Conservation (phyloP, 2,888 invertebrate species). For the Pseudococcus jackbeardsleyi region DNA sequence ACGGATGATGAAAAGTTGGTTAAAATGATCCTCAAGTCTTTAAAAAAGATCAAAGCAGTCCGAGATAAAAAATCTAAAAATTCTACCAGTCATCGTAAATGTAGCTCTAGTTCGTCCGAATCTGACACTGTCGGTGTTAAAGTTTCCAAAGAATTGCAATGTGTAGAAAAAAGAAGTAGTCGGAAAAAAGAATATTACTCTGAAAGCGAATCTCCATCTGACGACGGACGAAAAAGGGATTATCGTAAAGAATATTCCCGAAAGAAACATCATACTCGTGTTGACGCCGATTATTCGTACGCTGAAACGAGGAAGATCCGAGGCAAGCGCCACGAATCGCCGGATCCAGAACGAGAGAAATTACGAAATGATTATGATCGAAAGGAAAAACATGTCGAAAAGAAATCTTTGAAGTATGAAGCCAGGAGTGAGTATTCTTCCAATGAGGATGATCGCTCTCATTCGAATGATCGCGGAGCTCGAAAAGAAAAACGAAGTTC, state of each 20-base stretch:
- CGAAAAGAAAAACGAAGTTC: background rate
- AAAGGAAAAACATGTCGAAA: background rate
- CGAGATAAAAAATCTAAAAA: background rate
- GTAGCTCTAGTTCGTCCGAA: background rate
- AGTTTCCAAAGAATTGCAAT: background rate
- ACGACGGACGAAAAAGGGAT: background rate
- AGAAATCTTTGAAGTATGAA: background rate
- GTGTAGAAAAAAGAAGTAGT: background rate
- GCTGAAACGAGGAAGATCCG: background rate
- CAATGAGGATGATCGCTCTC: background rate
- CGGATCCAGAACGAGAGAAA: background rate
- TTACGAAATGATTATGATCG: background rate
- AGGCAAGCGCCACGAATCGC: background rate
- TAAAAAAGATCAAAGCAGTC: background rate
- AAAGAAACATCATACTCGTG: background rate
- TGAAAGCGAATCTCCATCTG: background rate
- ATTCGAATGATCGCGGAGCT: background rate
- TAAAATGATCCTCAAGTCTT: background rate
- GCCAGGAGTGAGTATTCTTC: background rate
- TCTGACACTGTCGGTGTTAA: background rate
- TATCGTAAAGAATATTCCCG: background rate
- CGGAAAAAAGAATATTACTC: background rate
- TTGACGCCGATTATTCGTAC: background rate
- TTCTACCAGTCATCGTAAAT: background rate
- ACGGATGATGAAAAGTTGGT: constrained; percentile 1